Evolutionary conservation across 2,888 invertebrate genomes (phyloP), one percentile per base, ranked within the genome.

Genomic region (Leistus spinibarbis): DNA sequence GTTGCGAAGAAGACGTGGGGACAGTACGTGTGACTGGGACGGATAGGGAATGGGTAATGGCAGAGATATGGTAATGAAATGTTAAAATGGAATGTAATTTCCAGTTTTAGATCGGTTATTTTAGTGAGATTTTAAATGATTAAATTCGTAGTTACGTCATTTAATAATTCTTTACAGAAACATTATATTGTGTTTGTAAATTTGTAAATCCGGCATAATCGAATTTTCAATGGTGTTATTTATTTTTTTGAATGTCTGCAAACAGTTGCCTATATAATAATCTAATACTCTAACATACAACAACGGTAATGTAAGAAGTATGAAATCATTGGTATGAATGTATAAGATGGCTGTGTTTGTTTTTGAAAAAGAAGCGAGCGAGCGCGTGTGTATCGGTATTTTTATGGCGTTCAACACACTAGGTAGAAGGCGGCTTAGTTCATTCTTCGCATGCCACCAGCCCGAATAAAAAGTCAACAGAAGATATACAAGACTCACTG

Each of bases 351-450:
- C 56, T 13, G 54, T 13, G 54, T 40, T 40, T 40, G 40, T 40
- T 40, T 40, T 40, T 40, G 40, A 40, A 40, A 40, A 40, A 40
- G 40, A 4, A 2, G 40, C 7, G 40, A 40, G 5, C 40, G 40
- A 7, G 24, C 69, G n/a, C 23, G 56, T n/a, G 22, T 78, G 79
- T 80, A 76, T 68, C 79, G 82, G 83, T 83, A 84, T 84, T 84
- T 84, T 84, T 84, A 84, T 83, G 83, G 83, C 82, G 83, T 83
- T 82, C 79, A 80, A 78, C 82, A 82, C 82, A 83, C 83, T 80
- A 82, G 81, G 82, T 80, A 79, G 78, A 79, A 82, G 84, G 83
- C 84, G 84, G 83, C 84, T 83, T 77, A 76, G 78, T 79, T 80
- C 81, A 83, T 83, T 83, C 83, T 78, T 79, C 68, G 79, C 79